These are phyloP conservation scores for Nothocercus nigrocapillus DNA, from an alignment of 2,113 vertebrate species.

Conservation along the genomic window DNA sequence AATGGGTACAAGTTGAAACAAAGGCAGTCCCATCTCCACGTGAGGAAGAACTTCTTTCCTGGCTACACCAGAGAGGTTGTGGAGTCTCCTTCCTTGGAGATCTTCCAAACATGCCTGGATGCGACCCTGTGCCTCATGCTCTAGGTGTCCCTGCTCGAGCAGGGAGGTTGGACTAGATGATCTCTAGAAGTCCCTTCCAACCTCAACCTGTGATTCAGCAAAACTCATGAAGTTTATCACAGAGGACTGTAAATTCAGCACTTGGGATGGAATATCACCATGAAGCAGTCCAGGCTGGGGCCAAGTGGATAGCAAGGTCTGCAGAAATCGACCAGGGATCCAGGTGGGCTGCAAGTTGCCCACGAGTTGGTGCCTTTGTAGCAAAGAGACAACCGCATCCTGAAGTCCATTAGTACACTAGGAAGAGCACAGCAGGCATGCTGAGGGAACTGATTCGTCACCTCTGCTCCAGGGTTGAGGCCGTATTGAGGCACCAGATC, in stretches of 20 bases:
- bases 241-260: neutral
- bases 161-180: no score
- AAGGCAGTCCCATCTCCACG: no score
- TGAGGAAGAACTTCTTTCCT: no score
- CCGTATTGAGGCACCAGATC: neutral
- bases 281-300: neutral
- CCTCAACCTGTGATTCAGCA: no score
- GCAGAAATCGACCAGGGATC: no score
- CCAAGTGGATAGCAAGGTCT: neutral
- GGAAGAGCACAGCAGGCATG: neutral
- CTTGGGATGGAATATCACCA: neutral
- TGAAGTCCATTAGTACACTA: neutral
- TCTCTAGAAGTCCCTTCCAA: no score
- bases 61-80: no score
- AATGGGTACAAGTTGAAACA: no score
- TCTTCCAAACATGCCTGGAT: no score
- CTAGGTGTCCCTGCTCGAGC: no score
- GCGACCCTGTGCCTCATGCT: no score
- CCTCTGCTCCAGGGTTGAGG: neutral
- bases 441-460: neutral
- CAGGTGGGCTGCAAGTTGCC: rapidly evolving
- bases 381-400: neutral
- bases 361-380: rapidly evolving
- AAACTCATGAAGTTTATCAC: neutral
- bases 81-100: no score